Conservation (phyloP, 2,888 invertebrate genomes). For the Tiliacea citrago region DNA sequence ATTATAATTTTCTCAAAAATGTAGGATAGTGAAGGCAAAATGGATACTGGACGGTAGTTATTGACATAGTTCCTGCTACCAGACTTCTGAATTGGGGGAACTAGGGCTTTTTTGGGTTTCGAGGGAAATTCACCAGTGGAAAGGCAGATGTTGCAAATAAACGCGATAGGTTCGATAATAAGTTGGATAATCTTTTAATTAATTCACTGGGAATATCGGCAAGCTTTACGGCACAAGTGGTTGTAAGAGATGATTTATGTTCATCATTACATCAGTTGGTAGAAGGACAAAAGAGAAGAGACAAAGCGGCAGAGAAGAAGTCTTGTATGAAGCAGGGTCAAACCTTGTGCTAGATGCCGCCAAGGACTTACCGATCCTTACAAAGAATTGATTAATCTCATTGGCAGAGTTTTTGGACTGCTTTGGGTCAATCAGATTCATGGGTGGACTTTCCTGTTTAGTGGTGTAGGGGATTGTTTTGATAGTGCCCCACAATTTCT, state of each 20-base stretch:
- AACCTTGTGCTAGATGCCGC: background rate
- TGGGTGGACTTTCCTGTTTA: background rate
- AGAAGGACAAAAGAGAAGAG: constrained; percentile 1
- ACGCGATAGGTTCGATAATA: too few species aligned
- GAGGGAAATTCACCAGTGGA: too few species aligned
- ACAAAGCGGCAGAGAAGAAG: background rate
- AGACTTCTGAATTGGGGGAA: too few species aligned
- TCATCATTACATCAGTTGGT: background rate
- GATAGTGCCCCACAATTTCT: constrained; percentile 10
- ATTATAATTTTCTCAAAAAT: too few species aligned
- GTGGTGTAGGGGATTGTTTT: constrained; percentile 11
- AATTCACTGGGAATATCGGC: too few species aligned
- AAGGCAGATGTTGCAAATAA: too few species aligned
- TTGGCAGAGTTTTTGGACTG: background rate
- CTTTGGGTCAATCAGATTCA: background rate
- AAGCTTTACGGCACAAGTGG: too few species aligned
- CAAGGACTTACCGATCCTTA: background rate
- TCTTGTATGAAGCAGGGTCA: background rate
- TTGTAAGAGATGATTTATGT: background rate
- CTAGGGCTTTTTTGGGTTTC: too few species aligned
- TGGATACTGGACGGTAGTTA: too few species aligned
- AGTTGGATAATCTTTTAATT: too few species aligned
- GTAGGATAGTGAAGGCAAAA: too few species aligned
- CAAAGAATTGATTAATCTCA: constrained; percentile 1
- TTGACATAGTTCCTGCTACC: too few species aligned